phyloP scores from a whole-genome alignment of 1,140 invertebrate species.

The Drosophila aff. region DNA sequence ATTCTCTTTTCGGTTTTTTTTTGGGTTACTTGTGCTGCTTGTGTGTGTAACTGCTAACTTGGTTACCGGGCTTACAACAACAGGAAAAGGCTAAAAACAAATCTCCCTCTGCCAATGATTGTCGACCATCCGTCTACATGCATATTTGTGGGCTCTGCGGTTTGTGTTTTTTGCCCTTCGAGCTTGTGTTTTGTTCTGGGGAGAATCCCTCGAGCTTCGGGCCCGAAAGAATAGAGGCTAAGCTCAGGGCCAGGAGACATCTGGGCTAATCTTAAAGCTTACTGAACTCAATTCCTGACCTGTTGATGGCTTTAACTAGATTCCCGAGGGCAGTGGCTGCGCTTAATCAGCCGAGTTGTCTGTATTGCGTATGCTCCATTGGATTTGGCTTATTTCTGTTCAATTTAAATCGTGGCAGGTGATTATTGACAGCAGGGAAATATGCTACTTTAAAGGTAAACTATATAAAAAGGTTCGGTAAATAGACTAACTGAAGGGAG shows the following conservation, averaged over 20 bases:
- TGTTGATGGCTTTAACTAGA: constrained; percentile 44
- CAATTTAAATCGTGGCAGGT: constrained; percentile 12
- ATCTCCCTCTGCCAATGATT: constrained; percentile 42
- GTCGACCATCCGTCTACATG: constrained; percentile 32
- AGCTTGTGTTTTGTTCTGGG: too few relatives aligned
- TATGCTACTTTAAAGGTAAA: background rate
- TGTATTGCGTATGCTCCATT: constrained; percentile 39
- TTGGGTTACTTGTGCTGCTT: constrained; percentile 2
- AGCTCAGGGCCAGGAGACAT: constrained; percentile 22
- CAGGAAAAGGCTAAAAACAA: constrained; percentile 51
- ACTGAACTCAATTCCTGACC: constrained; percentile 35
- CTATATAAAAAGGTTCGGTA: background rate
- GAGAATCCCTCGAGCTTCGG: background rate
- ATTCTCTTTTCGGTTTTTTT: constrained; percentile 25
- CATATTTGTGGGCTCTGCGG: constrained; percentile 63
- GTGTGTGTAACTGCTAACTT: constrained; percentile 30
- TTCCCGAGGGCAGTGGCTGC: constrained; percentile 12
- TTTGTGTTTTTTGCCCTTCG: background rate
- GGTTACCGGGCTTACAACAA: constrained; percentile 15
- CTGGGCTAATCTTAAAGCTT: constrained; percentile 49
- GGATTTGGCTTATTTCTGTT: constrained; percentile 32
- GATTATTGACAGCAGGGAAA: background rate
- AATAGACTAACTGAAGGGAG: background rate
- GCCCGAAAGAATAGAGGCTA: background rate
- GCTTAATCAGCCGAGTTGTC: constrained; percentile 56